Evolutionary conservation across 2,113 vertebrate species (phyloP).

Genomic region (Triplophysa tibetana): DNA sequence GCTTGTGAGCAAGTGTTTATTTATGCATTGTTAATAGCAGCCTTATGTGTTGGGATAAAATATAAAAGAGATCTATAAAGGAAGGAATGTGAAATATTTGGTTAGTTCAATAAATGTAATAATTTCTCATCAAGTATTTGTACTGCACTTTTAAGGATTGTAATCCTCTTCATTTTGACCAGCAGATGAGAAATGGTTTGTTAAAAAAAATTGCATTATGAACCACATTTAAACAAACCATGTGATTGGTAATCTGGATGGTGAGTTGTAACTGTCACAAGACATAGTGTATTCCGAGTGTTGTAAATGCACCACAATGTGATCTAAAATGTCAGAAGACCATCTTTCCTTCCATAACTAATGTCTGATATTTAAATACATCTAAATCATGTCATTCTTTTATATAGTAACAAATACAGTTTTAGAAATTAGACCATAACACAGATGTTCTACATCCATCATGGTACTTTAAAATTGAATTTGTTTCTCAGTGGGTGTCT

Average conservation of each 20-base stretch:
- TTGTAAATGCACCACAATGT: constrained; percentile 20
- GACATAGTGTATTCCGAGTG: constrained; percentile 7
- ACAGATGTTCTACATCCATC: no score
- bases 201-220: neutral
- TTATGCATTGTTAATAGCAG: neutral
- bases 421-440: no score
- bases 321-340: neutral
- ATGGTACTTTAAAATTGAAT: no score
- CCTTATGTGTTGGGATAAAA: neutral
- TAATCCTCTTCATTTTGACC: neutral
- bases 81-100: no score
- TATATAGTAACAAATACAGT: no score
- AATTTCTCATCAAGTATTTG: constrained; percentile 48
- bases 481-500: no score
- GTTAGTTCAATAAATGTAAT: constrained; percentile 63
- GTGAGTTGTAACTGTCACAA: constrained; percentile 8
- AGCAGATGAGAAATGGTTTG: neutral
- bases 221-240: neutral
- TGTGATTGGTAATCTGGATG: neutral
- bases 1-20: neutral
- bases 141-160: constrained; percentile 15
- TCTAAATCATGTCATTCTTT: no score
- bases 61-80: neutral
- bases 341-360: no score
- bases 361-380: no score